A percentile compares a stretch with the other conserved stretches of the same genome.
These are phyloP conservation scores for Hippocampus abdominalis DNA, from an alignment of 2,113 vertebrate genomes.

Conservation along the genomic window DNA sequence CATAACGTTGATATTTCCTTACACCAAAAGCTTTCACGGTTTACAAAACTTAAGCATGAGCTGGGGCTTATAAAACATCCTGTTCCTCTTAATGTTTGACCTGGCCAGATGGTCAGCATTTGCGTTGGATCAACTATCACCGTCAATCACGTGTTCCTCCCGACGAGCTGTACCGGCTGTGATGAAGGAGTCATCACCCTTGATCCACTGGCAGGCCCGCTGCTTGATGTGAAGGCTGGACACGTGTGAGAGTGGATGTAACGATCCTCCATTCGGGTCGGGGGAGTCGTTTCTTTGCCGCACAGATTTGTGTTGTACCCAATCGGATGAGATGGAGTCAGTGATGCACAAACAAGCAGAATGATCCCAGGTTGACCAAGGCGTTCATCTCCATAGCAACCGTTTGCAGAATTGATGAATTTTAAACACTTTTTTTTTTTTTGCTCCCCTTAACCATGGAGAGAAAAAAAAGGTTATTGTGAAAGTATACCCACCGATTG, in stretches of 20 bases:
- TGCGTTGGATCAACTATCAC: constrained; percentile 38
- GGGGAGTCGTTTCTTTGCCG: constrained; percentile 54
- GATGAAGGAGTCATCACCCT: constrained; percentile 3
- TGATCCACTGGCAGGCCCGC: constrained; percentile 13
- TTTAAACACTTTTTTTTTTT: constrained; percentile 6
- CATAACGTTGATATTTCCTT: constrained; percentile 19
- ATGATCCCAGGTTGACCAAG: constrained; percentile 39
- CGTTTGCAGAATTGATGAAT: constrained; percentile 21
- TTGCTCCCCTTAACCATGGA: background rate
- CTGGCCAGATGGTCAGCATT: constrained; percentile 48
- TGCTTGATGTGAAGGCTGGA: constrained; percentile 29
- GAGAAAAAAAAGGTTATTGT: background rate
- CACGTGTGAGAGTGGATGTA: constrained; percentile 27
- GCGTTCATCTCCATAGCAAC: constrained; percentile 55
- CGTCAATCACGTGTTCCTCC: constrained; percentile 25
- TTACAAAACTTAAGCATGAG: constrained; percentile 13
- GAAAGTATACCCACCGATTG: constrained; percentile 12
- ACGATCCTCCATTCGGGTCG: constrained; percentile 36
- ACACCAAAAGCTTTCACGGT: constrained; percentile 20
- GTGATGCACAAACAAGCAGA: constrained; percentile 49
- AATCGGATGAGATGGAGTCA: constrained; percentile 49
- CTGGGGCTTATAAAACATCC: constrained; percentile 21
- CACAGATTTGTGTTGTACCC: constrained; percentile 46
- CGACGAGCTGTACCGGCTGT: constrained; percentile 6
- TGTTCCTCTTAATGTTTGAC: constrained; percentile 11